Evolutionary conservation across 2,113 vertebrate genomes (phyloP).

Genomic region (Corythoichthys intestinalis): DNA sequence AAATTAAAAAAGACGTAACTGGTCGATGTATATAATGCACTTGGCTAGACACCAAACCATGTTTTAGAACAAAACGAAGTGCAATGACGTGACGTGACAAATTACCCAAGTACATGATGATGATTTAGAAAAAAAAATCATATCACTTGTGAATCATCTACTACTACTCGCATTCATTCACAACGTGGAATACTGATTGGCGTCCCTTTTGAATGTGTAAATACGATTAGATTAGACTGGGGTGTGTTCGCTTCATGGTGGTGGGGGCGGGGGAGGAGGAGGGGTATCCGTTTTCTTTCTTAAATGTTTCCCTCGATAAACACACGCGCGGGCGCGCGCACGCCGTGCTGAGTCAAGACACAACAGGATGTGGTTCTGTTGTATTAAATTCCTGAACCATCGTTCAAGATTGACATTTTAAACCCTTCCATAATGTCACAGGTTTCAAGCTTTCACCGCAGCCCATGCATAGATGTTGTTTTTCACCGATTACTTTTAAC

Average conservation of each 20-base stretch:
- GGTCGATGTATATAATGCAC: neutral
- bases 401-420: constrained; percentile 53
- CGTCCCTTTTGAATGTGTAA: neutral
- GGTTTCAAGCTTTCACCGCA: constrained; percentile 21
- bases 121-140: neutral
- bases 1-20: neutral
- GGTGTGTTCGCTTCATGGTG: neutral
- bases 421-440: constrained; percentile 22
- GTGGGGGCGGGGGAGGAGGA: neutral
- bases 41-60: neutral
- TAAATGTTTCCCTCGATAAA: neutral
- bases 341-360: constrained; percentile 54
- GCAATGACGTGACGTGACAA: neutral
- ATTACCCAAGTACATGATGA: neutral
- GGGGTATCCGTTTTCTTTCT: neutral
- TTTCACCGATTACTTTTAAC: neutral
- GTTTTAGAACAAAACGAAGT: constrained; percentile 1
- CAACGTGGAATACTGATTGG: neutral
- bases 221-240: neutral
- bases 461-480: neutral
- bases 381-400: constrained; percentile 60
- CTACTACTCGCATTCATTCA: neutral
- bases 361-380: constrained; percentile 73
- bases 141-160: neutral
- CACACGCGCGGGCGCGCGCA: constrained; percentile 31